Evolutionary conservation across 2,797 vertebrate genomes (phyloP).

Genomic region (Silurus aristotelis): DNA sequence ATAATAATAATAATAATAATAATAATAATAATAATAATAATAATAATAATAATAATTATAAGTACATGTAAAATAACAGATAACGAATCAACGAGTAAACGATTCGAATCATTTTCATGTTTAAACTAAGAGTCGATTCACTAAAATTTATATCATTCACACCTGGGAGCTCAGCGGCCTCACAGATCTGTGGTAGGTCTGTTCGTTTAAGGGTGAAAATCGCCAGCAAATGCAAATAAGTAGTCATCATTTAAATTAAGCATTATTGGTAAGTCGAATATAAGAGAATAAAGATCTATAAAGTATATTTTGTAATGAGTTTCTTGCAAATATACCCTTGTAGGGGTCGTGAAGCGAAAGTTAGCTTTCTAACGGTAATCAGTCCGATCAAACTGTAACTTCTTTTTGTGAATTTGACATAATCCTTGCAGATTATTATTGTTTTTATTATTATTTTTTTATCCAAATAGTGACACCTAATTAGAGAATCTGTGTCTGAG

Average conservation of each 20-base stretch:
- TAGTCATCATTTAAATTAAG: neutral
- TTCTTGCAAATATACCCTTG: neutral
- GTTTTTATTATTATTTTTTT: neutral
- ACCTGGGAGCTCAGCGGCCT: neutral
- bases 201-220: neutral
- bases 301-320: neutral
- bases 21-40: too few species aligned
- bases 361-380: neutral
- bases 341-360: neutral
- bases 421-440: neutral
- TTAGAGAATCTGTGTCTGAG: neutral
- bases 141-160: neutral
- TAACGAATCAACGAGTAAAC: neutral
- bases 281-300: too few species aligned
- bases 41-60: too few species aligned
- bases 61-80: too few species aligned
- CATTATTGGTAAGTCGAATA: neutral
- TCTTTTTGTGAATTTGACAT: neutral
- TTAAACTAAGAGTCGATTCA: conserved; percentile 6
- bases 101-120: neutral
- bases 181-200: neutral
- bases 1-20: too few species aligned
- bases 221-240: neutral
- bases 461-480: neutral
- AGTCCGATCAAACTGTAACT: neutral